These are phyloP conservation scores for Leucozona laternaria DNA, from an alignment of 2,888 invertebrate genomes.

Conservation along the genomic window DNA sequence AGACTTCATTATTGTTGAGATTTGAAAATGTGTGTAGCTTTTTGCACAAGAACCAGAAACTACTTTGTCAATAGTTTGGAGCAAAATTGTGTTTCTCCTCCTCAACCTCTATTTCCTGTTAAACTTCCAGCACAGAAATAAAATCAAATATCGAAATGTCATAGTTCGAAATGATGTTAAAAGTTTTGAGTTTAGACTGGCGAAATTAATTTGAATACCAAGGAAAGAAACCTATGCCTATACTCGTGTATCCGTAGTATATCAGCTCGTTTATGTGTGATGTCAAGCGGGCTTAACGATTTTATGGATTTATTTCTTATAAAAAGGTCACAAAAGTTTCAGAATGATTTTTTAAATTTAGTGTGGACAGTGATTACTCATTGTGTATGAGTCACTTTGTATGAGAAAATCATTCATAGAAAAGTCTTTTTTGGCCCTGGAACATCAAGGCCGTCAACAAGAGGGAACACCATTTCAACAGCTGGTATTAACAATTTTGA, in stretches of 20 bases:
- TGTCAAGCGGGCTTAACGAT: background rate
- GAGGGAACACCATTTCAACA: too few relatives aligned
- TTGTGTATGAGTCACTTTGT: too few relatives aligned
- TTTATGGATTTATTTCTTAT: background rate
- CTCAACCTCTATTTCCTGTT: background rate
- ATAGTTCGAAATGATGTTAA: constrained; percentile 51
- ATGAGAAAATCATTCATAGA: too few relatives aligned
- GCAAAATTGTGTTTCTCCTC: background rate
- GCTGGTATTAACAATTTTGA: too few relatives aligned
- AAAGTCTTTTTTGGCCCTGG: too few relatives aligned
- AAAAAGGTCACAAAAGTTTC: background rate
- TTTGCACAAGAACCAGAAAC: constrained; percentile 16
- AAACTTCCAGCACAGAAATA: constrained; percentile 11
- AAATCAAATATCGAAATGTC: constrained; percentile 33
- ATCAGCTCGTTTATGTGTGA: background rate
- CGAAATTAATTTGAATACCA: constrained; percentile 4
- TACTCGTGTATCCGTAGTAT: too few relatives aligned
- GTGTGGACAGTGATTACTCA: background rate
- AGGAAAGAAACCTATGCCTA: too few relatives aligned
- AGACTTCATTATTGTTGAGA: background rate
- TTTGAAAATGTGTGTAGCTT: background rate
- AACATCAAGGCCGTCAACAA: too few relatives aligned
- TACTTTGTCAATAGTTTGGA: constrained; percentile 29
- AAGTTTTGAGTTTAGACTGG: constrained; percentile 40
- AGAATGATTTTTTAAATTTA: background rate